Percentiles rank a stretch among this genome's conserved stretches.
Conservation (phyloP, 2,797 vertebrate genomes). For the Myripristis murdjan region DNA sequence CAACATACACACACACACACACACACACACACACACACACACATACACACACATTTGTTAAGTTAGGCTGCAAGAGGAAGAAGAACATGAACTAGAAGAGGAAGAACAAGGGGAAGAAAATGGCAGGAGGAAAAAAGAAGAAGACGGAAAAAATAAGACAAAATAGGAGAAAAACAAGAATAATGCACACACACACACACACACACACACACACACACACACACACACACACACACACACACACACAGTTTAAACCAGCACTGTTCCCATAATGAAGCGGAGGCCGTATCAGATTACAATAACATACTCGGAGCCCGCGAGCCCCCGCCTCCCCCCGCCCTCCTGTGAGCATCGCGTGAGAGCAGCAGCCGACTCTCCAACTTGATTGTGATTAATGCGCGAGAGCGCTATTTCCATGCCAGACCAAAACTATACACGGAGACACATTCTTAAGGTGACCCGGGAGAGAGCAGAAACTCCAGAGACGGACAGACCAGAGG, state of each 20-base stretch:
- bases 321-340: slow-evolving; percentile 67
- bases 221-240: neutral
- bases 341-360: slow-evolving; percentile 87
- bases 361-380: slow-evolving; percentile 82
- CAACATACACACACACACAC: too few species aligned
- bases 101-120: too few species aligned
- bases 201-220: slow-evolving; percentile 1
- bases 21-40: neutral
- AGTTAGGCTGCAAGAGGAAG: neutral
- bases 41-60: too few species aligned
- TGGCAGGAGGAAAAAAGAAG: neutral
- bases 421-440: slow-evolving; percentile 65
- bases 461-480: too few species aligned
- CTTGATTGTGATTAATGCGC: slow-evolving; percentile 89
- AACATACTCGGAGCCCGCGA: slow-evolving; percentile 67
- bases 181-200: neutral
- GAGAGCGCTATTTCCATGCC: slow-evolving; percentile 78
- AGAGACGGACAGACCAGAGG: too few species aligned
- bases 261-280: slow-evolving; percentile 70
- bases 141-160: neutral
- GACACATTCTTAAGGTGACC: slow-evolving; percentile 78
- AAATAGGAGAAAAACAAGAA: too few species aligned
- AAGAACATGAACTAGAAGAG: neutral
- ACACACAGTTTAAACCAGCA: slow-evolving; percentile 47
- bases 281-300: slow-evolving; percentile 85